phyloP scores from a whole-genome alignment of 2,888 invertebrate species.

The Vanessa cardui region DNA sequence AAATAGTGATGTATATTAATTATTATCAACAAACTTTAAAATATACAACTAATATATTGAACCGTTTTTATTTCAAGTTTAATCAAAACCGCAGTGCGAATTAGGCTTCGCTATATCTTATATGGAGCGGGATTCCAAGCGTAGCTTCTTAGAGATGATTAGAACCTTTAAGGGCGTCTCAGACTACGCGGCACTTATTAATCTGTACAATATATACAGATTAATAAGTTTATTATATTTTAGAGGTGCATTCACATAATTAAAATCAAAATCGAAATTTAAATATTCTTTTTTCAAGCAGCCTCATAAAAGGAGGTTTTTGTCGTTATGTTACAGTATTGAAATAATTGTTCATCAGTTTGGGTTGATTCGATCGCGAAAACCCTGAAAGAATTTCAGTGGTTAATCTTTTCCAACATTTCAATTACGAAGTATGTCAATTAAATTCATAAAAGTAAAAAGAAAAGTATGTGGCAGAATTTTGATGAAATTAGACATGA shows the following conservation, averaged over 20 bases:
- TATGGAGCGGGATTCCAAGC: constrained; percentile 12
- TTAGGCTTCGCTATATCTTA: neutral
- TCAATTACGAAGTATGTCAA: neutral
- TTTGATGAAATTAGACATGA: too few species aligned
- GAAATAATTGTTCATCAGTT: neutral
- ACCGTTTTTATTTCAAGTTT: neutral
- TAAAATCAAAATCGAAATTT: too few species aligned
- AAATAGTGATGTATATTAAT: neutral
- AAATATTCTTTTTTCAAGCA: too few species aligned
- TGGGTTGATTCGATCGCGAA: too few species aligned
- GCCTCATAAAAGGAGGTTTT: too few species aligned
- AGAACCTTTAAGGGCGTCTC: constrained; percentile 25
- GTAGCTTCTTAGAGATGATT: constrained; percentile 23
- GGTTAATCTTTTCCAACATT: too few species aligned
- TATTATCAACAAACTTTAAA: too few species aligned
- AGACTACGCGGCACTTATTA: constrained; percentile 16
- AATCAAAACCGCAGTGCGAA: constrained; percentile 5
- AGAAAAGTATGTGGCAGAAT: too few species aligned
- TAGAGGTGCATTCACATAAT: too few species aligned
- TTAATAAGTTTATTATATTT: too few species aligned
- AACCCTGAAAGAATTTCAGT: too few species aligned
- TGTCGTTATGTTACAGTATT: neutral
- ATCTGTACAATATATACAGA: constrained; percentile 3
- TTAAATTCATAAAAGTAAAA: too few species aligned
- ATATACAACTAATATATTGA: neutral